Evolutionary conservation across 2,797 vertebrate species (phyloP).

Genomic region (Clarias pachynema): DNA sequence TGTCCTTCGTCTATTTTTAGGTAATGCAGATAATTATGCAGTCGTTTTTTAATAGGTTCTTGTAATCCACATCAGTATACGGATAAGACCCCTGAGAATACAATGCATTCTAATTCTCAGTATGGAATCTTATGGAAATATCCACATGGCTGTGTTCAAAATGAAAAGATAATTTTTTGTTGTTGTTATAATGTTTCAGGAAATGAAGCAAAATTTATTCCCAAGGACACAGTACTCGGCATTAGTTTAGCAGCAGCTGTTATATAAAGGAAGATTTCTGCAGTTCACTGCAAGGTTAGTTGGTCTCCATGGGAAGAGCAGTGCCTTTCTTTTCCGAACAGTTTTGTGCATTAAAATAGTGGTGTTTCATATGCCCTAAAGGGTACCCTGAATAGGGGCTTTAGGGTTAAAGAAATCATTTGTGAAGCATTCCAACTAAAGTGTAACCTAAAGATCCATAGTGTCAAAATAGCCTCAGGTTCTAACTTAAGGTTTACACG

Average conservation of each 20-base stretch:
- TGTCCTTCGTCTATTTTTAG: neutral
- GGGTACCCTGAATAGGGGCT: conserved; percentile 34
- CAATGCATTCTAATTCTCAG: neutral
- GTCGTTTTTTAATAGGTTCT: neutral
- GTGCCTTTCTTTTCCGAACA: conserved; percentile 39
- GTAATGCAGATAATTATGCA: neutral
- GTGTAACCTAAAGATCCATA: conserved; percentile 3
- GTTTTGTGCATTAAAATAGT: conserved; percentile 38
- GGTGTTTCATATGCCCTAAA: conserved; percentile 23
- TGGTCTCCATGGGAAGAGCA: conserved; percentile 36
- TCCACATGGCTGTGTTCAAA: neutral
- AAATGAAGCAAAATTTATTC: conserved; percentile 43
- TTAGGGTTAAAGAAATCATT: conserved; percentile 25
- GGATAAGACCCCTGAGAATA: neutral
- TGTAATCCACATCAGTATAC: neutral
- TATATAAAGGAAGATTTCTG: conserved; percentile 47
- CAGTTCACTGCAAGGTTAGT: conserved; percentile 55
- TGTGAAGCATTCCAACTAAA: neutral
- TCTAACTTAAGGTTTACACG: neutral
- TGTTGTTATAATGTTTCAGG: conserved; percentile 12
- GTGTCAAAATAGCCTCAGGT: neutral
- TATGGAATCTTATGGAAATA: neutral
- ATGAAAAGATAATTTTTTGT: neutral
- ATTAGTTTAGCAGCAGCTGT: conserved; percentile 51
- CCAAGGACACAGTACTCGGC: conserved; percentile 46